Evolutionary conservation across 2,113 vertebrate genomes (phyloP).

Genomic region (Anarhynchus alexandrinus): DNA sequence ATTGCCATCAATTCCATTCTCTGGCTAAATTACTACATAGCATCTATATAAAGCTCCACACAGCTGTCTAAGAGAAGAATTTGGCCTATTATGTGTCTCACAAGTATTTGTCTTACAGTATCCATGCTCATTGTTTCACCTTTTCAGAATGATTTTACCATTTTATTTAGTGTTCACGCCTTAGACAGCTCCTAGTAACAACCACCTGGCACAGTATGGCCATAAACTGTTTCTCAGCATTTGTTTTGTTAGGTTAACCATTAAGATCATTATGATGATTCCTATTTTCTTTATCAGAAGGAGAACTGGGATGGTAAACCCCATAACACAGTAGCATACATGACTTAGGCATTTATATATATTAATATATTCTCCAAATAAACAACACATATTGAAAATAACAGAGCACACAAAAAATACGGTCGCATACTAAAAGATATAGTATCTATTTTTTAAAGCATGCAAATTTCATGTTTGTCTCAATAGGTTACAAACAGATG

Average conservation of each 20-base stretch:
- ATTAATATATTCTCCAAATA: neutral
- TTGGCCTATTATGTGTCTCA: neutral
- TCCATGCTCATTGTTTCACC: neutral
- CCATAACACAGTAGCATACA: neutral
- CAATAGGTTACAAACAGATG: slow-evolving; percentile 64
- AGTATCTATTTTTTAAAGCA: neutral
- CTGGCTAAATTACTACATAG: neutral
- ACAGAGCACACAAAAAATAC: slow-evolving; percentile 10
- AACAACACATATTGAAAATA: neutral
- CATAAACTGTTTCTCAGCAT: neutral
- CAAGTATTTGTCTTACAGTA: neutral
- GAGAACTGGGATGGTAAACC: neutral
- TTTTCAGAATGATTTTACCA: neutral
- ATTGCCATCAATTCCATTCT: neutral
- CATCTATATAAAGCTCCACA: neutral
- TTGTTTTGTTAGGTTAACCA: neutral
- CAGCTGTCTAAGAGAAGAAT: neutral
- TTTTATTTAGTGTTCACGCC: neutral
- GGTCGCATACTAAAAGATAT: neutral
- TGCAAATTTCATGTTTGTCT: slow-evolving; percentile 30
- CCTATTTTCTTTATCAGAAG: neutral
- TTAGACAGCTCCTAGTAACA: neutral
- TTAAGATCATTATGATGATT: neutral
- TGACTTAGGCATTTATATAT: neutral
- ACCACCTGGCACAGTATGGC: neutral